A percentile compares a stretch with the other conserved stretches of the same genome.
These are phyloP conservation scores for Anastrepha obliqua DNA, from an alignment of 1,140 invertebrate genomes.

Conservation along the genomic window DNA sequence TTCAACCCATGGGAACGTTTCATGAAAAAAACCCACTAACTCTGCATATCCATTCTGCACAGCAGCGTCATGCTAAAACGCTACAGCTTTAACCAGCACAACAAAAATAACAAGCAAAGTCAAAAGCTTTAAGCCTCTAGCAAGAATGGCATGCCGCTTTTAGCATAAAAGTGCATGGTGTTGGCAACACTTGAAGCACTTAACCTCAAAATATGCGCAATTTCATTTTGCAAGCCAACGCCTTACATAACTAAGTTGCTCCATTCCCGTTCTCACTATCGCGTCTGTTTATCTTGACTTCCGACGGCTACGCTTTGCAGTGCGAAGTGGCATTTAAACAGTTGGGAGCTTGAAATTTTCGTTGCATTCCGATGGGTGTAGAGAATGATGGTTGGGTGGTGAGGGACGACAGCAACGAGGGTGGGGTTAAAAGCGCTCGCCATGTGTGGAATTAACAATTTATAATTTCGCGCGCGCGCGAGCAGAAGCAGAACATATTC, in stretches of 20 bases:
- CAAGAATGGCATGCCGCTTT: neutral
- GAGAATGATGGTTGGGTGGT: too few species aligned
- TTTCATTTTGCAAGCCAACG: conserved; percentile 44
- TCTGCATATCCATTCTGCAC: neutral
- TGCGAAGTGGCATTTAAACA: conserved; percentile 32
- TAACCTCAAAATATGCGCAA: conserved; percentile 51
- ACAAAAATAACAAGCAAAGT: neutral
- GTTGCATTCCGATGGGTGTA: neutral
- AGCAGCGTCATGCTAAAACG: neutral
- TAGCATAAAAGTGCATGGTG: conserved; percentile 19
- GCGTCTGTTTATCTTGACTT: neutral
- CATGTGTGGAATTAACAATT: conserved; percentile 47
- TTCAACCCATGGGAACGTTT: neutral
- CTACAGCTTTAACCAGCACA: neutral
- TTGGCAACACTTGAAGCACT: conserved; percentile 43
- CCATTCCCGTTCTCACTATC: neutral
- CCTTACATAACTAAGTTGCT: conserved; percentile 34
- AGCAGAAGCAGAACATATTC: neutral
- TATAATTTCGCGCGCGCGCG: neutral
- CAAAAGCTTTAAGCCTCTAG: neutral
- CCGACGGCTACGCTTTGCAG: neutral
- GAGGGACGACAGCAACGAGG: neutral
- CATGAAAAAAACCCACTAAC: neutral
- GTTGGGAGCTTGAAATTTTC: conserved; percentile 13
- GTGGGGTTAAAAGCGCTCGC: neutral